Percentiles rank a stretch among this genome's conserved stretches.
phyloP scores from a whole-genome alignment of 2,113 vertebrate species.

The Siniperca chuatsi region DNA sequence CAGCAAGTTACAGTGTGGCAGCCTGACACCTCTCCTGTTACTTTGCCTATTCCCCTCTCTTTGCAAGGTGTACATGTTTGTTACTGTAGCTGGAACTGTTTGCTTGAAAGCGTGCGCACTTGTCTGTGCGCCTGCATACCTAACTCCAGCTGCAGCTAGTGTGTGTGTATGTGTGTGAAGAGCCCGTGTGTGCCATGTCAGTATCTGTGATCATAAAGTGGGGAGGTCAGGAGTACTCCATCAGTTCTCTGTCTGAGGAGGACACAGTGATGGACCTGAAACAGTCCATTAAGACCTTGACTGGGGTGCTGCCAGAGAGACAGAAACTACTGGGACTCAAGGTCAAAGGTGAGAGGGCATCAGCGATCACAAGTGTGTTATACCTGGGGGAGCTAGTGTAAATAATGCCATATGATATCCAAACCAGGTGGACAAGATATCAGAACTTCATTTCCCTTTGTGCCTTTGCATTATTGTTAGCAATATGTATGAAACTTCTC shows the following conservation, averaged over 20 bases:
- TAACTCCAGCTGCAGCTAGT: constrained; percentile 35
- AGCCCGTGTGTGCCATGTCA: constrained; percentile 86
- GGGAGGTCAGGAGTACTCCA: constrained; percentile 97
- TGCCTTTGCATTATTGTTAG: neutral
- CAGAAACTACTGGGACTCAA: constrained; percentile 97
- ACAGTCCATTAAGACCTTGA: constrained; percentile 95
- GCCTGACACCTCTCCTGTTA: constrained; percentile 36
- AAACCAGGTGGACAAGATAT: neutral
- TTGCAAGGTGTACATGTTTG: constrained; percentile 40
- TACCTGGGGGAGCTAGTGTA: neutral
- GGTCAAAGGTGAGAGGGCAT: constrained; percentile 90
- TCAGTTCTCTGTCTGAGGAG: constrained; percentile 95
- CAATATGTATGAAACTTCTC: neutral
- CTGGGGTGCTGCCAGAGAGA: constrained; percentile 96
- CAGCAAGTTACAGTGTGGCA: neutral
- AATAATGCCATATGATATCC: neutral
- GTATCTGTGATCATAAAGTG: constrained; percentile 99
- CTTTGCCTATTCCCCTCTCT: constrained; percentile 12
- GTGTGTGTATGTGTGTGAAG: constrained; percentile 51
- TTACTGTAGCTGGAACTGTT: constrained; percentile 20
- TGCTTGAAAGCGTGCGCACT: constrained; percentile 24
- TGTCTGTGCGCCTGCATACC: constrained; percentile 22
- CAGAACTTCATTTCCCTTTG: neutral
- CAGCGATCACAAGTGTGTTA: neutral
- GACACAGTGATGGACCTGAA: constrained; percentile 97